A percentile compares a stretch with the other conserved stretches of the same genome.
phyloP scores from a whole-genome alignment of 2,113 vertebrate genomes.

The Hoplias malabaricus region DNA sequence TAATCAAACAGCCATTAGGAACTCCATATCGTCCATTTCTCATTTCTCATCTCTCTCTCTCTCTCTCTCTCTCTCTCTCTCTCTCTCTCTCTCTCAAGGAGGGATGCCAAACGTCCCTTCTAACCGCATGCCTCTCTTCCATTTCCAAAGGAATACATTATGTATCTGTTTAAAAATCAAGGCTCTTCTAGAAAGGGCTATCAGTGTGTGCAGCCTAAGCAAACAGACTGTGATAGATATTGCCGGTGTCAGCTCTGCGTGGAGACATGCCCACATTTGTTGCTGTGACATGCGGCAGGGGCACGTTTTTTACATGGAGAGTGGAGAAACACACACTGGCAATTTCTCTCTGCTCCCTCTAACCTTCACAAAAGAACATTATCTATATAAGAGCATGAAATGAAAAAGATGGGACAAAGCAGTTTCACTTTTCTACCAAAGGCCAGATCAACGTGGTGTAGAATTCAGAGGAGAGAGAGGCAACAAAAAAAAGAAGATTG shows the following conservation, averaged over 20 bases:
- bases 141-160: slow-evolving; percentile 45
- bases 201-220: slow-evolving; percentile 8
- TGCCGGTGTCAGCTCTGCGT: slow-evolving; percentile 25
- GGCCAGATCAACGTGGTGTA: not conserved
- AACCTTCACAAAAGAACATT: not conserved
- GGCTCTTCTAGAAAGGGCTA: slow-evolving; percentile 4
- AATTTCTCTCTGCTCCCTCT: not conserved
- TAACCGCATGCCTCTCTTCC: slow-evolving; percentile 26
- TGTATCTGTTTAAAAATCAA: slow-evolving; percentile 36
- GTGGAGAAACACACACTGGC: not conserved
- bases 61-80: not conserved
- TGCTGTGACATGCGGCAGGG: slow-evolving; percentile 13
- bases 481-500: too few species aligned
- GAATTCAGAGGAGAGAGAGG: not conserved
- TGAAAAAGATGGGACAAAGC: not conserved
- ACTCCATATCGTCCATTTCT: slow-evolving; percentile 37
- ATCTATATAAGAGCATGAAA: not conserved
- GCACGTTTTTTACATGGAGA: not conserved
- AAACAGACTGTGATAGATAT: slow-evolving; percentile 34
- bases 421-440: not conserved
- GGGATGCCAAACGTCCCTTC: slow-evolving; percentile 22
- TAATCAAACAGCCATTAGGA: slow-evolving; percentile 49
- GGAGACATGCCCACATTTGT: slow-evolving; percentile 20
- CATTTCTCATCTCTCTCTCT: slow-evolving; percentile 19
- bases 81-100: slow-evolving; percentile 15